phyloP scores from a whole-genome alignment of 2,888 invertebrate genomes.

The Pyrochroa serraticornis region DNA sequence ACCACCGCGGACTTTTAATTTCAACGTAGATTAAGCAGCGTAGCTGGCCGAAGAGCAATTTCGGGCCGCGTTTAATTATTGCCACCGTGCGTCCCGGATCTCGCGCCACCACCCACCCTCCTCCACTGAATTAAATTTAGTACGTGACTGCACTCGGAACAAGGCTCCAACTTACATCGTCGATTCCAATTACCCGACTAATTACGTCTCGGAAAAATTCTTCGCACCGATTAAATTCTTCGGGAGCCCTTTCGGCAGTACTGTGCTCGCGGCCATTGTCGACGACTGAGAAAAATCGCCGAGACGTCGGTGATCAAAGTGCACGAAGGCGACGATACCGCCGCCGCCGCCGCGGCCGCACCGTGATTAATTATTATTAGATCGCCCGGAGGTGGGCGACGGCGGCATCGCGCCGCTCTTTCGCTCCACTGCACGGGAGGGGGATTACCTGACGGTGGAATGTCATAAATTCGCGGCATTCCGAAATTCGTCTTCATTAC shows the following conservation, averaged over 20 bases:
- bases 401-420: background rate
- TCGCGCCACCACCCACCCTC: slow-evolving; percentile 18
- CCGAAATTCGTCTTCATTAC: slow-evolving; percentile 46
- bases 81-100: slow-evolving; percentile 15
- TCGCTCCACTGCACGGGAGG: slow-evolving; percentile 1
- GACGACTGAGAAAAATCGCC: too few species aligned
- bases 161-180: slow-evolving; percentile 26
- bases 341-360: too few species aligned
- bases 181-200: slow-evolving; percentile 7
- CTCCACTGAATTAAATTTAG: slow-evolving; percentile 52
- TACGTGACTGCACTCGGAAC: slow-evolving; percentile 53
- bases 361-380: slow-evolving; percentile 1
- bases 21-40: slow-evolving; percentile 30
- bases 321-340: too few species aligned
- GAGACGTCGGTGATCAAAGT: too few species aligned
- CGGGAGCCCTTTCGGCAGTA: too few species aligned
- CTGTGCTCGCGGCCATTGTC: too few species aligned
- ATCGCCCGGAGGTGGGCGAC: background rate
- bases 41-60: slow-evolving; percentile 29
- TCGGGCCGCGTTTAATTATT: slow-evolving; percentile 33
- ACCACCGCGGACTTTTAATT: slow-evolving; percentile 28
- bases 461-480: slow-evolving; percentile 45
- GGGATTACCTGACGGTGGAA: slow-evolving; percentile 40
- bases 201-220: background rate
- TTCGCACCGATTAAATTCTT: background rate